Base-by-base conservation (phyloP, 2,113 vertebrate species). In the Procapra przewalskii region DNA sequence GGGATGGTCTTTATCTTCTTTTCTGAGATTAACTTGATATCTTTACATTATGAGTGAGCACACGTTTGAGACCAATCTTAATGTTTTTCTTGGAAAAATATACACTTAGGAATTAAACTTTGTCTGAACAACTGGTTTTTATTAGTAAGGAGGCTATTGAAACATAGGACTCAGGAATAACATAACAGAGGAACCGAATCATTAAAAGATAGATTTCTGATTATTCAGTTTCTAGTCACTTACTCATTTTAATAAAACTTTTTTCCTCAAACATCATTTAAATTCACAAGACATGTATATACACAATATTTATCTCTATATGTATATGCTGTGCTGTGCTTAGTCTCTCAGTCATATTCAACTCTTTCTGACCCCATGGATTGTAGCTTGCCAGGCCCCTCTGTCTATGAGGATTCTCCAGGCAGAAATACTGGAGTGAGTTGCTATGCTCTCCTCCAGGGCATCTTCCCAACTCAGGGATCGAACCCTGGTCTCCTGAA, bases 81-180 rank as follows among this genome's bases (percentile, higher is more conserved):
- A 60, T 83, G 40, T 86, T 97, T 90, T 82, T 25, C 25, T 88
- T 79, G 82, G 50, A 50, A 83, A 96, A 96, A 64, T 40, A 86
- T 36, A 90, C 1, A 85, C 3, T 48, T 48, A 48, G 48, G 48
- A 48, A 48, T 48, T 48, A 48, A 48, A 48, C 48, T 48, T 60
- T 92, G 31, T 84, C 16, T 0, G 14, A 85, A 23, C 2, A 27
- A 92, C 71, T 96, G 16, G 5, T 75, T 97, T 94, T 86, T 88
- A 81, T 92, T 85, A 91, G 15, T 55, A 92, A 90, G 23, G 29
- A 57, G 89, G 45, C 16, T 92, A 33, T 83, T 60, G n/a, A 84
- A 88, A 96, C 13, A 40, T 62, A 62, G 48, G 29, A 64, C 15
- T 14, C 50, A 84, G 82, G 14, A 83, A 77, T 45, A 16, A 77